Base-by-base conservation (phyloP, 2,797 vertebrate genomes). In the Microctenopoma lineatum region DNA sequence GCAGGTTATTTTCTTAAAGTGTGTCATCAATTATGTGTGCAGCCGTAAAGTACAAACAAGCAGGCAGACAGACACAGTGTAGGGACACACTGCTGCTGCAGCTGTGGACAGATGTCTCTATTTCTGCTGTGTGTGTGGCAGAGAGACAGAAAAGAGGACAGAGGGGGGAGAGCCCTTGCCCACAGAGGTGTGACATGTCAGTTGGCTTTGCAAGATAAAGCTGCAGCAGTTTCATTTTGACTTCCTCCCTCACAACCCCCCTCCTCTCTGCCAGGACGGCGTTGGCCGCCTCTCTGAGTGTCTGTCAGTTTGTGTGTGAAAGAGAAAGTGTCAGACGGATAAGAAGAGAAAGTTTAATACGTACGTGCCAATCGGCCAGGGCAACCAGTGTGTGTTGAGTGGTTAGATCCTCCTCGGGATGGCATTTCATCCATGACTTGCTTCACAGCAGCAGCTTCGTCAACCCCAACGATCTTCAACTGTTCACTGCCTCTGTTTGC, bases 171-270 rank as follows among this genome's bases (percentile, higher is more conserved):
- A 5, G 58, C 61, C 64, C 57, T 48, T 79, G 83, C 66, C 78
- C 84, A 85, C 70, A 84, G 85, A 88, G 87, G 85, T 92, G 90
- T 88, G 85, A 90, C 84, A 84, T 89, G 83, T 81, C 91, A 84
- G 88, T 92, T 91, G 91, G 90, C 66, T 64, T 47, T 78, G 77
- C 54, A 59, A 90, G 92, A 93, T 92, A 93, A 93, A 84, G 62
- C 69, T 66, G 73, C 85, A 77, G 80, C 59, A 77, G 71, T 89
- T 91, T 90, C 80, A 87, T 80, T 87, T 84, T 80, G 66, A 85
- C 84, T 86, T 84, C 84, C 84, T 58, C 27, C 84, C 84, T 58
- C 27, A 2, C 62, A 51, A 15, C 66, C 52, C 58, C 4, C 2
- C 42, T n/a, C 47, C 59, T 16, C 46, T 8, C 38, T 63, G 64